These are phyloP conservation scores for Cancer borealis DNA, from an alignment of 2,888 invertebrate species.

Conservation along the genomic window DNA sequence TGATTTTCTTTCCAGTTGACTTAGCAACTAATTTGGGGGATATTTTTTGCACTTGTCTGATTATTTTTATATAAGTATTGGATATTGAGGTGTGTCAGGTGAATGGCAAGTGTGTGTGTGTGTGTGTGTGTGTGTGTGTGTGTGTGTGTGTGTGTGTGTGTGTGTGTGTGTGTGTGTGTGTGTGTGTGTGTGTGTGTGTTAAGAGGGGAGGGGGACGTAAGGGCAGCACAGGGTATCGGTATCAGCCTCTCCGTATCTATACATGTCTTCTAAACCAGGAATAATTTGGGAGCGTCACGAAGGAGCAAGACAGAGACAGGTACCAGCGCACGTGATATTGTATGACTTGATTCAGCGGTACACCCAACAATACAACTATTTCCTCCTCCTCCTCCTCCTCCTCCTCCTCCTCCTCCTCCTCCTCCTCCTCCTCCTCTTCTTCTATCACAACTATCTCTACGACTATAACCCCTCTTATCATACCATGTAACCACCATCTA, in stretches of 20 bases:
- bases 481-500: no score
- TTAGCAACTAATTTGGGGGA: neutral
- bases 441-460: neutral
- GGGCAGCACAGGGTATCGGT: neutral
- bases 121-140: slow-evolving; percentile 8
- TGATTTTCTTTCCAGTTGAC: neutral
- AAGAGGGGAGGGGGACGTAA: neutral
- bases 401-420: neutral
- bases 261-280: neutral
- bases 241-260: neutral
- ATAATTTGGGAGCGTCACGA: neutral
- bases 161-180: slow-evolving; percentile 53
- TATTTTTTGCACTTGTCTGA: neutral
- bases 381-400: neutral
- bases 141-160: slow-evolving; percentile 52
- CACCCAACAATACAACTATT: neutral
- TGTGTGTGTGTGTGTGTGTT: neutral
- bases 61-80: neutral
- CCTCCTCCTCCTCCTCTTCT: neutral
- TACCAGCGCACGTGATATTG: neutral
- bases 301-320: neutral
- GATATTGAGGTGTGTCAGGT: neutral
- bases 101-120: no score
- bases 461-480: no score
- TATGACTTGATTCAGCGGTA: neutral